A percentile compares a stretch with the other conserved stretches of the same genome.
Evolutionary conservation across 1,140 invertebrate species (phyloP).

Genomic region (Hyphantria cunea): DNA sequence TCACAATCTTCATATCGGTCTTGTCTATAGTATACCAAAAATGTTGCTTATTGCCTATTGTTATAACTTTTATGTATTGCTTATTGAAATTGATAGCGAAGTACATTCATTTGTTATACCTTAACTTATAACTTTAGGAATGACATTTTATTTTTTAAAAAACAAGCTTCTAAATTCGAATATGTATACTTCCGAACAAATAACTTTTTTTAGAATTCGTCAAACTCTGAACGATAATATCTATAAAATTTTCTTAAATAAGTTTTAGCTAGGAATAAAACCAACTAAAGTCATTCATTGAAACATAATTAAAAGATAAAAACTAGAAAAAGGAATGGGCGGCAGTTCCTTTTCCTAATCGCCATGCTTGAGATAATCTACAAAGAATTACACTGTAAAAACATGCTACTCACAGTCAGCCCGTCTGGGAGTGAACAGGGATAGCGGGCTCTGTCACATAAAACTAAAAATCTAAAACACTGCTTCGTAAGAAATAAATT

Average conservation of each 20-base stretch:
- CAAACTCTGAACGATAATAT: no score
- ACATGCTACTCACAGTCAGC: constrained; percentile 8
- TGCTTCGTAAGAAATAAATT: not conserved
- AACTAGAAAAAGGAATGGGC: not conserved
- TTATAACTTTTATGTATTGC: not conserved
- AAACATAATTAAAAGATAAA: not conserved
- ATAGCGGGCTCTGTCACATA: constrained; percentile 4
- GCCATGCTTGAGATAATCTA: not conserved
- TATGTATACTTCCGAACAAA: no score
- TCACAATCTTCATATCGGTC: not conserved
- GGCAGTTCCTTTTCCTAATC: not conserved
- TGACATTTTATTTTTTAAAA: no score
- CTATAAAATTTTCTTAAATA: no score
- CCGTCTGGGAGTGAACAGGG: constrained; percentile 8
- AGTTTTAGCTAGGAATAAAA: no score
- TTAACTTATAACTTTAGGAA: no score
- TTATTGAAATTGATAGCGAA: no score
- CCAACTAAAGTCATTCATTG: no score
- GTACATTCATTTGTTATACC: no score
- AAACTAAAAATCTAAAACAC: not conserved
- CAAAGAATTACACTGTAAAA: constrained; percentile 2
- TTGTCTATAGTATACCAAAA: not conserved
- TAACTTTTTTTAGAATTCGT: no score
- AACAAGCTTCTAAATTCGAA: no score
- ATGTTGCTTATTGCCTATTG: constrained; percentile 3